Conservation (phyloP, 2,797 vertebrate species). For the Acipenser oxyrinchus region DNA sequence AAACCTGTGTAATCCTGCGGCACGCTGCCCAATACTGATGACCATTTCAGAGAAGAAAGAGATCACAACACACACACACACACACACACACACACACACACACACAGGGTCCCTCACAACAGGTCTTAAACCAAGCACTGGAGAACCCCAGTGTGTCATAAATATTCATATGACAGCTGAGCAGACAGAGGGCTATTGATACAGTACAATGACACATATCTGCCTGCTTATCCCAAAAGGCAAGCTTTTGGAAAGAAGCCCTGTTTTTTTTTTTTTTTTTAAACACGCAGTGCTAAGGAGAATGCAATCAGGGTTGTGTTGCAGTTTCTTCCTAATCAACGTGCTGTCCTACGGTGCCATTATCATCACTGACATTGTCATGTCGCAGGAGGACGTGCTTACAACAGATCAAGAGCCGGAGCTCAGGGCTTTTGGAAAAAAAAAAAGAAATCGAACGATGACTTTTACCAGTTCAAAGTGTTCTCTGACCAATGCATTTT, state of each 20-base stretch:
- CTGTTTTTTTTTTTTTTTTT: slow-evolving; percentile 17
- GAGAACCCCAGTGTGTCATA: slow-evolving; percentile 14
- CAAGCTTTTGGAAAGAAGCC: slow-evolving; percentile 27
- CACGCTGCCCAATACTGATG: too few species aligned
- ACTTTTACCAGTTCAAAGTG: too few species aligned
- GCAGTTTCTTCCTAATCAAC: slow-evolving; percentile 6
- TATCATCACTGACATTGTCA: slow-evolving; percentile 25
- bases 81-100: not conserved
- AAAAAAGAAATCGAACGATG: too few species aligned
- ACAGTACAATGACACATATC: slow-evolving; percentile 14
- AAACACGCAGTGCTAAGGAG: slow-evolving; percentile 12
- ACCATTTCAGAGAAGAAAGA: too few species aligned
- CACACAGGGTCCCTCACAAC: not conserved
- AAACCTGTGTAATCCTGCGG: too few species aligned
- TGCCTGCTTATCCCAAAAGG: slow-evolving; percentile 17
- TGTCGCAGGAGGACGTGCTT: slow-evolving; percentile 21
- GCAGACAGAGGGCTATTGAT: slow-evolving; percentile 21
- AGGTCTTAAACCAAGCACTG: not conserved
- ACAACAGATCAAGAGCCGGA: slow-evolving; percentile 12
- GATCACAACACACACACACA: not conserved
- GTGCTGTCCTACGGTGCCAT: slow-evolving; percentile 20
- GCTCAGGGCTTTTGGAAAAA: too few species aligned
- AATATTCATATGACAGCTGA: slow-evolving; percentile 34
- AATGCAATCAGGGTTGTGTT: slow-evolving; percentile 21
- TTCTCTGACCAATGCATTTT: too few species aligned